Base-by-base conservation (phyloP, 37 sponge, comb jelly and placozoan genomes). In the Spongia lamella region DNA sequence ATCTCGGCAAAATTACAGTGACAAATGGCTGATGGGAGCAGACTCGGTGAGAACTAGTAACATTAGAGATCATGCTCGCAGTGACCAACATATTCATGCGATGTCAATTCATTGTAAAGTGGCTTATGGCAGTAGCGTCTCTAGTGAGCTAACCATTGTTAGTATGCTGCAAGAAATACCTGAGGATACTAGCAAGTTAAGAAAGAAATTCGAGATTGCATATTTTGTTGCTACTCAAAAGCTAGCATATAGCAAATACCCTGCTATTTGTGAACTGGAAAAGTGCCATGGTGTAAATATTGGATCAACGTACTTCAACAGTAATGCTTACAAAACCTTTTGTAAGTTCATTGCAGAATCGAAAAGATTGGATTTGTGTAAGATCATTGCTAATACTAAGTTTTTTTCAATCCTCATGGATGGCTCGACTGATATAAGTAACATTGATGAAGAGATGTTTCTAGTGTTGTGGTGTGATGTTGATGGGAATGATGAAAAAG, bases 161-260 rank as follows among this genome's bases (percentile, higher is more conserved):
- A 26, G 69, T 69, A 27, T 27, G n/a, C 7, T 74, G 30, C 61
- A 74, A 1, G 58, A 56, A 34, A 26, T 74, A 24, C 66, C 76
- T 31, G 76, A 74, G 22, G 66, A 68, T 68, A 32, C 24, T n/a
- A 32, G 25, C n/a, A 74, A 74, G 37, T 19, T 74, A 13, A 31
- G 61, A 19, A 37, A 24, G 25, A 74, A 58, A 25, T 74, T 72
- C 31, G 75, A 74, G 38, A 74, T 74, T 30, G 75, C 75, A n/a
- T 37, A 74, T 74, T 74, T 74, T 59, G 32, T 74, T 19, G 75
- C 75, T 59, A 61, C 34, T 31, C 61, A 59, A 38, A 74, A 74
- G 40, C 61, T 60, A 60, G 7, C 64, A 3, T 63, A 34, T 35
- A 63, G 34, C 3, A 63, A 63, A 24, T 63, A 63, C 33, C 32